Conservation (phyloP, 2,113 vertebrate species). For the Oncorhynchus kisutch region DNA sequence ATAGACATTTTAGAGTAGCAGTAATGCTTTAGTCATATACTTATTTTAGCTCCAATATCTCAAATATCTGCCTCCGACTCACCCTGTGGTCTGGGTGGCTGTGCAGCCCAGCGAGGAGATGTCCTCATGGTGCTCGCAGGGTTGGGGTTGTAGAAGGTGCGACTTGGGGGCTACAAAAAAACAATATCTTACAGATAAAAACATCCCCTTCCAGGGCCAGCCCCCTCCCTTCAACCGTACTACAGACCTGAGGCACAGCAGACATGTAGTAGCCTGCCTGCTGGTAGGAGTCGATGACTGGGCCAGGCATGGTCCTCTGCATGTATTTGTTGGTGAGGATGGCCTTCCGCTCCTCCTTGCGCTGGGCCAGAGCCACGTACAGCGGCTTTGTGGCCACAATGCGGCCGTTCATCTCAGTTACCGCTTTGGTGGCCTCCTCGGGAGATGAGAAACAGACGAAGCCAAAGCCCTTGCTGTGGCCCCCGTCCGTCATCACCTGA, state of each 20-base stretch:
- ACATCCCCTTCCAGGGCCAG: not conserved
- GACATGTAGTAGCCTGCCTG: conserved; percentile 86
- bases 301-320: conserved; percentile 83
- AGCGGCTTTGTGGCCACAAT: conserved; percentile 94
- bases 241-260: conserved; percentile 83
- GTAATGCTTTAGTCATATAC: no score
- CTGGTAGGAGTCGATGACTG: conserved; percentile 84
- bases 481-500: conserved; percentile 94
- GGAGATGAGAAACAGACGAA: conserved; percentile 98
- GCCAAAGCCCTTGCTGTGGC: conserved; percentile 95
- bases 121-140: conserved; percentile 67
- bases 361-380: conserved; percentile 91
- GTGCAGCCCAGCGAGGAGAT: conserved; percentile 82
- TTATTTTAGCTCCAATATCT: no score
- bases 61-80: conserved; percentile 39
- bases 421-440: conserved; percentile 95
- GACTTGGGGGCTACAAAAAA: conserved; percentile 74
- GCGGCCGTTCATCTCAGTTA: conserved; percentile 95
- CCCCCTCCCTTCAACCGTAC: not conserved
- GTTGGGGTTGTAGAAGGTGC: conserved; percentile 80
- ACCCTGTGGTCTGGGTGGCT: conserved; percentile 80
- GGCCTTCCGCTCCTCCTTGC: conserved; percentile 93
- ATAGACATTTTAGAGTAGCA: not conserved
- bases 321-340: conserved; percentile 96
- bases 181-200: not conserved